Conservation (phyloP, 1,140 invertebrate species). For the Vanessa atalanta region DNA sequence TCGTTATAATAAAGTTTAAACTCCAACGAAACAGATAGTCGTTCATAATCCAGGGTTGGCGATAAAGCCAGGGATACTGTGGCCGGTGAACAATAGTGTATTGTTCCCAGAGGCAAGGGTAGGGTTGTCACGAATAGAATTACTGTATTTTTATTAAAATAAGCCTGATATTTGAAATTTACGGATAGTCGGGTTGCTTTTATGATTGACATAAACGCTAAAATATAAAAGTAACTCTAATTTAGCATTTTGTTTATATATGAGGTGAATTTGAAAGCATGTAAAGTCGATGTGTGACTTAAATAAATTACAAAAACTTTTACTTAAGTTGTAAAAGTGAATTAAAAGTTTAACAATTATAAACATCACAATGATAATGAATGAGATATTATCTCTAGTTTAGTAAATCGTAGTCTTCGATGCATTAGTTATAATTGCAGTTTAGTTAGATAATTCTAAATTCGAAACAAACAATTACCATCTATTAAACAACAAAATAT, state of each 20-base stretch:
- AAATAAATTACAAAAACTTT: background rate
- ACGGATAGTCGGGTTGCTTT: background rate
- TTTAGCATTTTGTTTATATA: background rate
- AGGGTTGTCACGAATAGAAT: constrained; percentile 20
- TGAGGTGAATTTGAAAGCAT: background rate
- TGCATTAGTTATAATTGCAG: too few species aligned
- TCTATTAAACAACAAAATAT: too few species aligned
- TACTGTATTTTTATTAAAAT: constrained; percentile 13
- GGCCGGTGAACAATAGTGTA: constrained; percentile 38
- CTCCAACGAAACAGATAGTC: constrained; percentile 4
- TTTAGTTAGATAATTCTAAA: too few species aligned
- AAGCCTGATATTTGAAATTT: constrained; percentile 12
- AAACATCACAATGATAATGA: too few species aligned
- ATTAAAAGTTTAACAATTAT: too few species aligned
- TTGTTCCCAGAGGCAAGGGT: constrained; percentile 21
- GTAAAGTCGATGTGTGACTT: background rate
- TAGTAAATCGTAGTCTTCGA: too few species aligned
- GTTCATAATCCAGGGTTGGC: constrained; percentile 29
- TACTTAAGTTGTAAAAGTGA: too few species aligned
- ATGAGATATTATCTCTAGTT: too few species aligned
- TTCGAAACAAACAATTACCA: too few species aligned
- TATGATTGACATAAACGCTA: constrained; percentile 3
- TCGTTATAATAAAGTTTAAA: constrained; percentile 2
- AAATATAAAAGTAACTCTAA: background rate
- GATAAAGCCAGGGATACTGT: constrained; percentile 37